phyloP scores from a whole-genome alignment of 2,113 vertebrate genomes.

The Calyptomena viridis region DNA sequence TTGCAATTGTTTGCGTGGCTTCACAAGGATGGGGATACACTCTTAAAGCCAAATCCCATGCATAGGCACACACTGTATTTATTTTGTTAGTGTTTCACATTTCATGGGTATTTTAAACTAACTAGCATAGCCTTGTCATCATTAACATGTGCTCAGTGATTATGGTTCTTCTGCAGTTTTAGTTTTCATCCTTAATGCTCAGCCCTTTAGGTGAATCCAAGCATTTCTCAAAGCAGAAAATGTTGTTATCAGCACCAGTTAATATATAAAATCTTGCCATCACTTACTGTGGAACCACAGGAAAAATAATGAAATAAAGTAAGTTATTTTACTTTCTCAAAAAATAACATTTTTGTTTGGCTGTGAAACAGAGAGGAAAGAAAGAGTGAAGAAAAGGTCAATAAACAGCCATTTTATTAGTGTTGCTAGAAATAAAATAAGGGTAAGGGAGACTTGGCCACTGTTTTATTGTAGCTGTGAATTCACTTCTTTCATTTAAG shows the following conservation, averaged over 20 bases:
- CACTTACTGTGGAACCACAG: background rate
- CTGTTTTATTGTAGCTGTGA: constrained; percentile 57
- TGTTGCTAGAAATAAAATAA: constrained; percentile 62
- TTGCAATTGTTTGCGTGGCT: background rate
- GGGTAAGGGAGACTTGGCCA: constrained; percentile 24
- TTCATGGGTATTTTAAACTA: background rate
- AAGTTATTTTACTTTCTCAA: constrained; percentile 67
- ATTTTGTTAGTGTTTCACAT: background rate
- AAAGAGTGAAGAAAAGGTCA: constrained; percentile 41
- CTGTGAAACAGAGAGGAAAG: constrained; percentile 56
- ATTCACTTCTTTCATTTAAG: constrained; percentile 71
- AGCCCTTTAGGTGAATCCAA: background rate
- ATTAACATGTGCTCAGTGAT: background rate
- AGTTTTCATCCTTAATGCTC: background rate
- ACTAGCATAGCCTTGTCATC: background rate
- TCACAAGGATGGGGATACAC: background rate
- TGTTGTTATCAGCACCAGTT: background rate
- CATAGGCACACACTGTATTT: background rate
- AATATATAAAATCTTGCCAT: background rate
- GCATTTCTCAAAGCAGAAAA: background rate
- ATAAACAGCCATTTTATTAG: constrained; percentile 78
- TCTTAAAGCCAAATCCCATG: background rate
- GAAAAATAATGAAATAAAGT: constrained; percentile 25
- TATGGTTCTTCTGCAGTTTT: background rate
- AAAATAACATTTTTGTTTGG: constrained; percentile 74